Base-by-base conservation (phyloP, 1,140 invertebrate species). In the Portunus trituberculatus region DNA sequence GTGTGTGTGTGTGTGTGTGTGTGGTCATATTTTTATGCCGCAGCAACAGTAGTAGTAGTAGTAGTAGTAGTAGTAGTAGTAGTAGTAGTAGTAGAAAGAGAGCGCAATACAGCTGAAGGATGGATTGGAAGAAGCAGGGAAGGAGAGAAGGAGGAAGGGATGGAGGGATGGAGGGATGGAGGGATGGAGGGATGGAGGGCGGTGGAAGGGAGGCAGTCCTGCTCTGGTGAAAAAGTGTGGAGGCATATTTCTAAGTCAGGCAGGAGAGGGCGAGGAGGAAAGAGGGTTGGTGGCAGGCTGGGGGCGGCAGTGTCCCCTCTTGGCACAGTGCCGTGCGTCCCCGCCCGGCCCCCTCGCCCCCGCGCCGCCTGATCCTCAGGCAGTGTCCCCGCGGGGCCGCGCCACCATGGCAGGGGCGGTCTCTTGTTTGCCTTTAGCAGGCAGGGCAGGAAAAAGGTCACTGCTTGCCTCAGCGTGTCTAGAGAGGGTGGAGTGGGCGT, bases 31-130 rank as follows among this genome's bases (percentile, higher is more conserved):
- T 39, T 39, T 39, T 39, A 2, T n/a, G n/a, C n/a, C n/a, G n/a
- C 39, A 2, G 67, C 20, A 20, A 8, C 3, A n/a, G n/a, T 8
- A 76, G 67, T n/a, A n/a, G 67, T n/a, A 76, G 8, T 8, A 76
- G 67, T 76, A 76, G 67, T 76, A n/a, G 67, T 76, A n/a, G 67
- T 76, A n/a, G n/a, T n/a, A n/a, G 67, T 76, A n/a, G 67, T 92
- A 92, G 31, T 92, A 31, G 67, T 92, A 92, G 67, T 92, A 92
- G 67, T 92, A 67, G 67, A 82, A 67, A 76, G n/a, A n/a, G 67
- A n/a, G 67, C 67, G 67, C 12, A 76, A 76, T 8, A 25, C 67
- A n/a, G n/a, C 67, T 76, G 67, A 76, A 14, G 52, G 67, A 76
- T 76, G 67, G 67, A 76, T n/a, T 25, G 67, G n/a, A n/a, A 25